These are phyloP conservation scores for Chymomyza procnemis DNA, from an alignment of 2,888 invertebrate genomes.

Conservation along the genomic window DNA sequence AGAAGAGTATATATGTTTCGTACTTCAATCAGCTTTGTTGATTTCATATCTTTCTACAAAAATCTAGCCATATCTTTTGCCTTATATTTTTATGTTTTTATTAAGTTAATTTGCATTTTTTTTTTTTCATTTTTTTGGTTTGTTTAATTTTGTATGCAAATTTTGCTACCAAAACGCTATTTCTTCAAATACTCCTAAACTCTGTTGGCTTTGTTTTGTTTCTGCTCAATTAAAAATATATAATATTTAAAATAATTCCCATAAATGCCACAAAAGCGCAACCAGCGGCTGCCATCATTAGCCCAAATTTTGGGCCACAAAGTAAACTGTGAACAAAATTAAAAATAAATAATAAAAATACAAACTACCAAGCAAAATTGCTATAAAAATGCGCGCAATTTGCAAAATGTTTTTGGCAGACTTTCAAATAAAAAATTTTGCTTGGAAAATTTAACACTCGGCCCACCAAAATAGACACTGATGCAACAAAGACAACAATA, in stretches of 20 bases:
- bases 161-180: neutral
- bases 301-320: constrained; percentile 44
- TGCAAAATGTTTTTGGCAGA: constrained; percentile 33
- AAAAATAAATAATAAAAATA: neutral
- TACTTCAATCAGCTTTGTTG: neutral
- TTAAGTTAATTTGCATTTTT: neutral
- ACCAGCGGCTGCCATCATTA: constrained; percentile 61
- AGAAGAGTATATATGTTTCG: neutral
- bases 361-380: constrained; percentile 7
- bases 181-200: neutral
- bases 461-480: neutral
- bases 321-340: constrained; percentile 13
- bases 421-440: constrained; percentile 30
- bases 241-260: neutral
- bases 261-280: constrained; percentile 4
- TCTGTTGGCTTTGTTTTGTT: neutral
- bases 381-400: constrained; percentile 35
- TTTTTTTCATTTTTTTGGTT: too few relatives aligned
- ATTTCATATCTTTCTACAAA: neutral
- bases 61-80: neutral
- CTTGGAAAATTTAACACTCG: constrained; percentile 10
- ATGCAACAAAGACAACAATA: neutral
- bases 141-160: neutral
- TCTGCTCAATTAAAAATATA: neutral
- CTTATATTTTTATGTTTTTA: neutral